phyloP scores from a whole-genome alignment of 1,140 invertebrate species.

The Neodiprion pinetum region DNA sequence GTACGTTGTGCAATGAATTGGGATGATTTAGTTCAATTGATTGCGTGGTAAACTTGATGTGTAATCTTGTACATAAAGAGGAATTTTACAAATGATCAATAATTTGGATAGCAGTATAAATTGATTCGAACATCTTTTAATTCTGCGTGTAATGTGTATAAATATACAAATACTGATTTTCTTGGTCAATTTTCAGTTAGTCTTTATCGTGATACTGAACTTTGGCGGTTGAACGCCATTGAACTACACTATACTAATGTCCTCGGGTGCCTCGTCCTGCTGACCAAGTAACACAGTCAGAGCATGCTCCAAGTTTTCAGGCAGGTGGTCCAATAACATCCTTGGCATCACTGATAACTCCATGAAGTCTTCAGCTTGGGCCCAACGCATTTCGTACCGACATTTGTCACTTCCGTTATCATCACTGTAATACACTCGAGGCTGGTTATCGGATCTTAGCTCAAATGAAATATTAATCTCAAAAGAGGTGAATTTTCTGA shows the following conservation, averaged over 20 bases:
- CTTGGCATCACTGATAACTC: conserved; percentile 78
- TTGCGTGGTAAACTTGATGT: too few species aligned
- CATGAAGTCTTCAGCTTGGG: conserved; percentile 76
- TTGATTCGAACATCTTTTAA: too few species aligned
- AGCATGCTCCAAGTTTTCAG: conserved; percentile 74
- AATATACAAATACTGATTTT: background rate
- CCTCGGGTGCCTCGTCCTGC: conserved; percentile 50
- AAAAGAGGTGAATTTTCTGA: too few species aligned
- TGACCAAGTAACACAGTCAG: conserved; percentile 66
- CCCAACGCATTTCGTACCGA: conserved; percentile 77
- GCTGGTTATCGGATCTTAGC: too few species aligned
- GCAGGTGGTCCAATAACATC: conserved; percentile 78
- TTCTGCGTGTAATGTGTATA: too few species aligned
- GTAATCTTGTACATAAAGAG: too few species aligned
- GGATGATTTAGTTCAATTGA: too few species aligned
- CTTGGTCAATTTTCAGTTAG: conserved; percentile 9
- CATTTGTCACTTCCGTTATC: conserved; percentile 51
- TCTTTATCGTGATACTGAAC: conserved; percentile 1
- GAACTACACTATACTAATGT: conserved; percentile 38
- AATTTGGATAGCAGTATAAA: too few species aligned
- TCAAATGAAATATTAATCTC: too few species aligned
- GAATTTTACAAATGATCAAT: too few species aligned
- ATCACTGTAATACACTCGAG: conserved; percentile 16
- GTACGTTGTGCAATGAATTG: too few species aligned
- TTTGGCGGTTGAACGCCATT: background rate